Evolutionary conservation across 2,113 vertebrate species (phyloP), one percentile per base, ranked within the genome.

Genomic region (Haemorhous mexicanus): DNA sequence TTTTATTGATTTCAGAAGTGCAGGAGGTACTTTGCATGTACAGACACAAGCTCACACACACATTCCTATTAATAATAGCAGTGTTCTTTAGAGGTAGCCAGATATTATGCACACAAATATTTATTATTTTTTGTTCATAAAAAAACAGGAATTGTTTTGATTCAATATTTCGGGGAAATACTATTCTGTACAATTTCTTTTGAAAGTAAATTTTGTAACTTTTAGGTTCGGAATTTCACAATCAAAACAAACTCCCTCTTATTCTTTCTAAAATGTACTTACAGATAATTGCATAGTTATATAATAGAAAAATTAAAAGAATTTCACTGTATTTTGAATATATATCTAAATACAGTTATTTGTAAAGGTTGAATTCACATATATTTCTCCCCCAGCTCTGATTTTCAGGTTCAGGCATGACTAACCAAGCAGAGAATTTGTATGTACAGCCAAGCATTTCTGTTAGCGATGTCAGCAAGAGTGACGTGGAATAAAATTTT

Each of bases 231-330:
- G 10, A 63, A 52, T 64, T 61, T 68, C 35, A 33, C 39, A 58
- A 64, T 20, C 2, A 56, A 55, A 28, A 18, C 1, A 56, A 39
- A 12, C 2, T 0, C 5, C 2, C 4, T n/a, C 15, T 50, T 49
- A 13, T 50, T 49, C 49, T 39, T 80, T 83, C 30, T 69, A 77
- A 88, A 88, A 37, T 35, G 2, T 7, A n/a, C 27, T 70, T 67
- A 24, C 20, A 59, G 32, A 41, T 58, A 43, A 47, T 68, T 52
- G 46, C 7, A 22, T 10, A 61, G 11, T 33, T 75, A 76, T 18
- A 12, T 52, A 84, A 77, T 9, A 74, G 33, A 53, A 6, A 17
- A 90, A 84, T 59, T 4, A 26, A 79, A 84, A 75, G 0, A 63
- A 35, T 27, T 59, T 67, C 10, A 55, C 27, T 43, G 52, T 41